Evolutionary conservation across 1,140 invertebrate genomes (phyloP), one percentile per base, ranked within the genome.

Genomic region (Drosophila triauraria): DNA sequence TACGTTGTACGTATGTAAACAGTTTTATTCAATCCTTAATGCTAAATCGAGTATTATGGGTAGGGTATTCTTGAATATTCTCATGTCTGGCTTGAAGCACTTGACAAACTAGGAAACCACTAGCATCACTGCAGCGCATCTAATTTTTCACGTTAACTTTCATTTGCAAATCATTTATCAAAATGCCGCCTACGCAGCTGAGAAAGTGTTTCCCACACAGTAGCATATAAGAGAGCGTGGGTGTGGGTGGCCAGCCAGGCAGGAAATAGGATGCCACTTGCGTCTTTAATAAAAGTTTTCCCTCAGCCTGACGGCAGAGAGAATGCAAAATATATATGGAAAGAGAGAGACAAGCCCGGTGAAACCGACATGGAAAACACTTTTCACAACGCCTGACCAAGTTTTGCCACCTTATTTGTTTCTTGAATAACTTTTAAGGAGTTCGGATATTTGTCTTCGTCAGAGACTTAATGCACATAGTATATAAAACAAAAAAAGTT

Each of bases 121-220:
- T 30, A 30, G 27, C 27, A 32, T 3, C 40, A 35, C 47, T 54
- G 17, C n/a, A 32, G 51, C 48, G 35, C 12, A 67, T 44, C 44
- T 72, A 30, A 72, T 72, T 60, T 51, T 60, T 42, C 75, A 77
- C 56, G 20, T 20, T 20, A 0, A 77, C 63, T 27, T 77, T 77
- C 48, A 69, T 77, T 77, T 77, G 60, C 74, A 77, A 77, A 77
- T 77, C 74, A 77, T 77, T 77, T 77, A 77, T 77, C 63, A 77
- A 50, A 77, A 58, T 65, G 53, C 30, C 50, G 30, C 57, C 64
- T 43, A 63, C 42, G 35, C 47, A 53, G 42, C 64, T 71, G 75
- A 78, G 65, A 78, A 78, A 69, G 65, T 71, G 64, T 78, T 62
- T 63, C 20, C 32, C 54, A 53, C 63, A 40, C 15, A 71, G 70